Evolutionary conservation across 2,113 vertebrate genomes (phyloP), one percentile per base, ranked within the genome.

Genomic region (Oreotrochilus melanogaster): DNA sequence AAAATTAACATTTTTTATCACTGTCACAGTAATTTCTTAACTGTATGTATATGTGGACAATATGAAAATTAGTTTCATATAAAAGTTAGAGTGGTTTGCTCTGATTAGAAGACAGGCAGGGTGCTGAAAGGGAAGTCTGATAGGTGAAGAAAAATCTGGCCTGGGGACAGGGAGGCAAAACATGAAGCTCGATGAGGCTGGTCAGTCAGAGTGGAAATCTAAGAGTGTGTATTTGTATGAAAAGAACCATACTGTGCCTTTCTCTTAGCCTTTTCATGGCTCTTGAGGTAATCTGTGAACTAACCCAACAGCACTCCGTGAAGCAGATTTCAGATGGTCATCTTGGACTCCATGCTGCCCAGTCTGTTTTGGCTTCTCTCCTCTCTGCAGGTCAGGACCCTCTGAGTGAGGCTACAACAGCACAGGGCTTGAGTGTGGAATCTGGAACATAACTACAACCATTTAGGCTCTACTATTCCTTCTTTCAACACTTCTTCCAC

Each of bases 1-100:
- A 97, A 97, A 97, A 97, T 94, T 97, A 97, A 96, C 96, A 97
- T 97, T 97, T 97, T 97, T 97, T 97, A 97, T 97, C 97, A 97
- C 96, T 97, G 97, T 97, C 97, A 97, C 92, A 94, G 84, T 97
- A 97, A 97, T 97, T 97, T 97, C 95, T 97, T 97, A 97, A 97
- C 94, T 96, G 93, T 96, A 95, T 93, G 81, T 97, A 75, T 97
- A 80, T 90, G 76, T 95, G 95, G 95, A 95, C 97, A 93, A 96
- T 96, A 96, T 95, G 96, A 97, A 97, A 97, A 97, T 94, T 90
- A 95, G 88, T 86, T 96, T 97, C 71, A 94, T 95, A 91, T 95
- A 89, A 86, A 96, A 96, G 96, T 93, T 95, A 75, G 90, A 91
- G 90, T 86, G 86, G 60, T 90, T 95, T 92, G 18, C 89, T 83